These are phyloP conservation scores for Xanthorhoe spadicearia DNA, from an alignment of 2,888 invertebrate genomes.

Conservation along the genomic window DNA sequence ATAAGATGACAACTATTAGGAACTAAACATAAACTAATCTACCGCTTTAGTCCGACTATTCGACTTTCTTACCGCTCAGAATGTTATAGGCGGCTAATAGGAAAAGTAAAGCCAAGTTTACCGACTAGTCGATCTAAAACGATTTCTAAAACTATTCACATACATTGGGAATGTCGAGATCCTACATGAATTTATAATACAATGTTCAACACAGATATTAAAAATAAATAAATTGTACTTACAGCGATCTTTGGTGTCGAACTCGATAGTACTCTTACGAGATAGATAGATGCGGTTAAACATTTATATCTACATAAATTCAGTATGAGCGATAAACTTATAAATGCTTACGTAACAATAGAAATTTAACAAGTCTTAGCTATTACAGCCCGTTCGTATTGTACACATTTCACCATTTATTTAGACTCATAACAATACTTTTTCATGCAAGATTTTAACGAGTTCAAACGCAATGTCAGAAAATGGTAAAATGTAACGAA, in stretches of 20 bases:
- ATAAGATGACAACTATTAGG: conserved; percentile 42
- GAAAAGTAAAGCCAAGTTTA: background rate
- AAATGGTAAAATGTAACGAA: conserved; percentile 39
- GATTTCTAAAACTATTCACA: conserved; percentile 50
- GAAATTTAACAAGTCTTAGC: conserved; percentile 69
- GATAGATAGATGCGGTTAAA: conserved; percentile 51
- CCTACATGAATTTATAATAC: conserved; percentile 58
- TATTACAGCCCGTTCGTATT: conserved; percentile 67
- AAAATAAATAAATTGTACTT: conserved; percentile 64
- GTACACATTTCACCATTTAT: conserved; percentile 47
- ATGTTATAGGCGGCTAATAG: too few species aligned
- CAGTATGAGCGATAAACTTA: conserved; percentile 44
- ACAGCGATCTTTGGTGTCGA: conserved; percentile 78
- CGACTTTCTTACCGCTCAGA: background rate
- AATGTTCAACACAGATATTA: conserved; percentile 62
- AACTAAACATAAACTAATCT: conserved; percentile 53
- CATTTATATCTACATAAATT: conserved; percentile 43
- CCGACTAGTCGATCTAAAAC: background rate
- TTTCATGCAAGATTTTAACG: background rate
- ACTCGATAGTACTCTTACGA: conserved; percentile 46
- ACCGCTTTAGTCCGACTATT: conserved; percentile 1
- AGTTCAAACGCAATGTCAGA: background rate
- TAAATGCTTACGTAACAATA: conserved; percentile 45
- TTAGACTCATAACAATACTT: background rate
- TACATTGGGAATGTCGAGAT: conserved; percentile 79